A percentile compares a stretch with the other conserved stretches of the same genome.
Evolutionary conservation across 1,140 invertebrate species (phyloP).

Genomic region (Drosophila pandora): DNA sequence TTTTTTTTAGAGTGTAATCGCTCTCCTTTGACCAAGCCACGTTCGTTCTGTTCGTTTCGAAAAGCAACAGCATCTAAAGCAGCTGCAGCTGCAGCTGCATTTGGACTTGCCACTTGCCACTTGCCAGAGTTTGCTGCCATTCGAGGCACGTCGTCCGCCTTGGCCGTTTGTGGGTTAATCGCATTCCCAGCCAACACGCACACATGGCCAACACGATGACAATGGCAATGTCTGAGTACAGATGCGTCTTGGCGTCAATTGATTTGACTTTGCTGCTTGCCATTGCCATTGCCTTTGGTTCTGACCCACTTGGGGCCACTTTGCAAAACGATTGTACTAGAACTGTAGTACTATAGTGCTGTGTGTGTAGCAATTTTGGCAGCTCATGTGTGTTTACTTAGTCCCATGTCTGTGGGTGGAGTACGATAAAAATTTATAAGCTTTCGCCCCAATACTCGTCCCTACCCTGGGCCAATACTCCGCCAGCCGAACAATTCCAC

Average conservation of each 20-base stretch:
- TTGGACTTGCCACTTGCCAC: conserved; percentile 20
- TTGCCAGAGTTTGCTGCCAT: conserved; percentile 25
- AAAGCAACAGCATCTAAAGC: conserved; percentile 3
- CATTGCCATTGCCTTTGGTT: background rate
- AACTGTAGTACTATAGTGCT: background rate
- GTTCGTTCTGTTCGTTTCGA: conserved; percentile 18
- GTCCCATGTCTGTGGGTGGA: conserved; percentile 11
- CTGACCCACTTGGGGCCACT: conserved; percentile 50
- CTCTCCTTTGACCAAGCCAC: conserved; percentile 22
- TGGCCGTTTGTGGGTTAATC: conserved; percentile 68
- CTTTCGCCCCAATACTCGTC: background rate
- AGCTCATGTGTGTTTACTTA: conserved; percentile 51
- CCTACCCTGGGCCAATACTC: background rate
- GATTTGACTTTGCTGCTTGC: conserved; percentile 46
- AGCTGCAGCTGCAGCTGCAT: conserved; percentile 14
- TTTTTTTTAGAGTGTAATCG: background rate
- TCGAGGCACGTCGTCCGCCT: conserved; percentile 13
- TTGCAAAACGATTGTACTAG: conserved; percentile 13
- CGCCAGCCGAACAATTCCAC: conserved; percentile 7
- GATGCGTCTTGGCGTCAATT: conserved; percentile 57
- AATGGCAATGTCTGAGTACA: conserved; percentile 27
- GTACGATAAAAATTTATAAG: conserved; percentile 64
- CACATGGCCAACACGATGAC: conserved; percentile 29
- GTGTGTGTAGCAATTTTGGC: conserved; percentile 56
- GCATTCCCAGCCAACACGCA: conserved; percentile 33